A percentile compares a stretch with the other conserved stretches of the same genome.
Evolutionary conservation across 1,140 invertebrate genomes (phyloP).

Genomic region (Drosophila navojoa): DNA sequence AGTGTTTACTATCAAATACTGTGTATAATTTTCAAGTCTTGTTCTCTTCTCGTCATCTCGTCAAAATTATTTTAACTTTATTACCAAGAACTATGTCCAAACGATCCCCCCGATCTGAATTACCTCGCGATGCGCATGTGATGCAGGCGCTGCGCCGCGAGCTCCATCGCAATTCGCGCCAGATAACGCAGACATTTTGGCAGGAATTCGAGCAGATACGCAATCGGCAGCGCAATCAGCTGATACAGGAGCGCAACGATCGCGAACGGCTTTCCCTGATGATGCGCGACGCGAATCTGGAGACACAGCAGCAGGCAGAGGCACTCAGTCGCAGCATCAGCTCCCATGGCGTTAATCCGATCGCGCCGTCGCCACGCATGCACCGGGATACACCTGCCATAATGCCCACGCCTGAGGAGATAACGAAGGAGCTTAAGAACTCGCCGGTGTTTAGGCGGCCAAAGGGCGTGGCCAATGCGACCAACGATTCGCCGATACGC

Average conservation of each 20-base stretch:
- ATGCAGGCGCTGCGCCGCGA: slow-evolving; percentile 36
- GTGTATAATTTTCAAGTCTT: slow-evolving; percentile 31
- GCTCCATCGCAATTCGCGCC: slow-evolving; percentile 42
- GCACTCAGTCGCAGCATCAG: slow-evolving; percentile 57
- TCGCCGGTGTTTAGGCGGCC: background rate
- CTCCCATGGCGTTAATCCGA: slow-evolving; percentile 48
- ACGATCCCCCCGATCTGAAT: background rate
- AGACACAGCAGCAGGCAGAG: slow-evolving; percentile 46
- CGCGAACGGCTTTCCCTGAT: slow-evolving; percentile 40
- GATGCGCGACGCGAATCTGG: slow-evolving; percentile 43
- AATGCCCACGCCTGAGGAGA: background rate
- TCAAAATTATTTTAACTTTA: slow-evolving; percentile 5
- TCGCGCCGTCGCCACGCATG: slow-evolving; percentile 17
- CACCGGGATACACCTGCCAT: background rate
- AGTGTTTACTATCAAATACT: background rate
- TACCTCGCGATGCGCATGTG: slow-evolving; percentile 26
- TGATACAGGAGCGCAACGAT: slow-evolving; percentile 27
- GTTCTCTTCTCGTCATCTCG: background rate
- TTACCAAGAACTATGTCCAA: slow-evolving; percentile 40
- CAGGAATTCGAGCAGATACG: slow-evolving; percentile 60
- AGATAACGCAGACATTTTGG: slow-evolving; percentile 59
- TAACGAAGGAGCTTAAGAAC: background rate
- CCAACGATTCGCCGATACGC: too few relatives aligned
- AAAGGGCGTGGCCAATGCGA: too few relatives aligned
- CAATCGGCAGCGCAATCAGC: slow-evolving; percentile 34